A percentile compares a stretch with the other conserved stretches of the same genome.
Evolutionary conservation across 2,797 vertebrate species (phyloP).

Genomic region (Gymnoscopelus microlampas): DNA sequence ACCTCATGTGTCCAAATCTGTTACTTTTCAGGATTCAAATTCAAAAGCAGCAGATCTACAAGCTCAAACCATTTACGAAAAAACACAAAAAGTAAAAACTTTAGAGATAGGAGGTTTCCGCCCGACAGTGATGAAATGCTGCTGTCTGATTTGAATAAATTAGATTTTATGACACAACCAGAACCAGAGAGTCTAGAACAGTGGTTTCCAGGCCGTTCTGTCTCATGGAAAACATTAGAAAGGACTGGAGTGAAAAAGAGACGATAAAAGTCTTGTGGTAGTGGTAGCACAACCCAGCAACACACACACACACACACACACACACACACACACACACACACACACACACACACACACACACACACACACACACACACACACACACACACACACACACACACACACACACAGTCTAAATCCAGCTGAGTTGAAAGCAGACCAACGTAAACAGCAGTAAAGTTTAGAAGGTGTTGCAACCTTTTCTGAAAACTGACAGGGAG

Average conservation of each 20-base stretch:
- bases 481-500: constrained; percentile 55
- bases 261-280: constrained; percentile 41
- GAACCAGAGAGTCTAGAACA: constrained; percentile 10
- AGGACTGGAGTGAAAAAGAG: constrained; percentile 28
- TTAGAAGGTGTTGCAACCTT: constrained; percentile 69
- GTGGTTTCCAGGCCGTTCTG: constrained; percentile 4
- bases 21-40: too few species aligned
- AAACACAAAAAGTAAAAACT: too few species aligned
- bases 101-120: too few species aligned
- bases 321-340: background rate
- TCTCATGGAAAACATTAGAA: constrained; percentile 49
- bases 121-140: background rate
- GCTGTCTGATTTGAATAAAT: background rate
- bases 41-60: too few species aligned
- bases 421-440: constrained; percentile 49
- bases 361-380: constrained; percentile 1
- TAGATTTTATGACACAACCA: background rate
- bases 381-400: constrained; percentile 16
- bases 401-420: constrained; percentile 12
- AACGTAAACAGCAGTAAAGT: constrained; percentile 61
- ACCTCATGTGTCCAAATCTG: too few species aligned
- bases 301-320: constrained; percentile 8
- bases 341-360: constrained; percentile 6
- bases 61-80: too few species aligned
- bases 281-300: background rate